These are phyloP conservation scores for Andricus grossulariae DNA, from an alignment of 1,140 invertebrate genomes.

Conservation along the genomic window DNA sequence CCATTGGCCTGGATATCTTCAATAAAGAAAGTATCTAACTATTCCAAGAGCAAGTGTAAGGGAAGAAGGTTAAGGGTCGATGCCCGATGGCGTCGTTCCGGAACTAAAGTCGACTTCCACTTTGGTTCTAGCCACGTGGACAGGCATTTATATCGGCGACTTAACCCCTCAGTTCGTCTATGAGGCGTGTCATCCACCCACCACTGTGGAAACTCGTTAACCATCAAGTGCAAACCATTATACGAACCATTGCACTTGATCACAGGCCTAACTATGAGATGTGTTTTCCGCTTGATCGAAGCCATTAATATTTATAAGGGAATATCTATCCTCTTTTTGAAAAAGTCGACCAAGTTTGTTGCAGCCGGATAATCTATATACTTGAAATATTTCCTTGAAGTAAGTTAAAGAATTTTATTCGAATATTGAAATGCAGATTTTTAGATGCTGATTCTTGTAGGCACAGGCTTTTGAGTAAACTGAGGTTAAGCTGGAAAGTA, in stretches of 20 bases:
- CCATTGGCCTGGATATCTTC: slow-evolving; percentile 14
- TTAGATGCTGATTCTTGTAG: too few relatives aligned
- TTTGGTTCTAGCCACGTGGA: slow-evolving; percentile 25
- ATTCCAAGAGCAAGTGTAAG: neutral
- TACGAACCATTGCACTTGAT: slow-evolving; percentile 6
- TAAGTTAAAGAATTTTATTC: too few relatives aligned
- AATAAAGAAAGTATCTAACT: slow-evolving; percentile 6
- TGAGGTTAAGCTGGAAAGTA: too few relatives aligned
- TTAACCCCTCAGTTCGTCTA: neutral
- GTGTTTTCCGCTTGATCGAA: neutral
- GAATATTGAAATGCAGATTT: too few relatives aligned
- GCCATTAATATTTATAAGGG: neutral
- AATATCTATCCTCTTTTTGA: neutral
- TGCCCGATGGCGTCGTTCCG: slow-evolving; percentile 11
- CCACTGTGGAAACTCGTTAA: slow-evolving; percentile 31
- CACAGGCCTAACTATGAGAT: neutral
- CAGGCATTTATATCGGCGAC: slow-evolving; percentile 23
- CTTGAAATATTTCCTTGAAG: too few relatives aligned
- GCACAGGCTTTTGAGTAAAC: too few relatives aligned
- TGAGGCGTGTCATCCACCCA: neutral
- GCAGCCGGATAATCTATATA: too few relatives aligned
- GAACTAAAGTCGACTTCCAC: slow-evolving; percentile 6
- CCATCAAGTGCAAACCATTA: slow-evolving; percentile 40
- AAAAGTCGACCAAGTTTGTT: neutral
- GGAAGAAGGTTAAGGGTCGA: slow-evolving; percentile 12